Base-by-base conservation (phyloP, 2,888 invertebrate species). In the Chalcis sispes region DNA sequence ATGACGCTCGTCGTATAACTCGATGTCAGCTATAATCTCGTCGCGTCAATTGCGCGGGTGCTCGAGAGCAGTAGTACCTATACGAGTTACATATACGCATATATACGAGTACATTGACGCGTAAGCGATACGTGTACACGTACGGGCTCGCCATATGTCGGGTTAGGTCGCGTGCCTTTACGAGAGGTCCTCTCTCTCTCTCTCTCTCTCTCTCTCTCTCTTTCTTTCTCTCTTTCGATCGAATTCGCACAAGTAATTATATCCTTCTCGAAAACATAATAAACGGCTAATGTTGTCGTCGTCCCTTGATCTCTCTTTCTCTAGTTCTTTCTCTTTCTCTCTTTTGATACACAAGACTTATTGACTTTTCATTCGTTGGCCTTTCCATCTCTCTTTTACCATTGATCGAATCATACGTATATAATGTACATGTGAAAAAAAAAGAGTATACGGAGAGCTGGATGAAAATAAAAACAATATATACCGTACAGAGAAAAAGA, bases 281-380 rank as follows among this genome's bases (percentile, higher is more conserved):
- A 83, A 86, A 86, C 84, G 84, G 81, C 85, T 86, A 87, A 88
- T 87, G 84, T 85, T 85, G 86, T 86, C 87, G 83, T n/a, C n/a
- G n/a, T 81, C 83, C 69, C 76, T 75, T 78, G 18, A 18, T n/a
- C n/a, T n/a, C n/a, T n/a, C n/a, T n/a, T n/a, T n/a, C n/a, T n/a
- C n/a, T n/a, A n/a, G n/a, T n/a, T n/a, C n/a, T n/a, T n/a, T n/a
- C n/a, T n/a, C n/a, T n/a, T n/a, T n/a, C n/a, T 40, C 3, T 18
- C 48, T 59, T 23, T 29, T 18, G 13, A 18, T n/a, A 56, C 23
- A 27, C 72, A 67, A 79, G 84, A 86, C 86, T 87, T 86, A 86
- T 86, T 86, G 87, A 88, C 88, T 86, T 85, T 82, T 83, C 83
- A 84, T 85, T 83, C 80, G 62, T 23, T 25, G 50, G 46, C 40